Base-by-base conservation (phyloP, 2,888 invertebrate genomes). In the Chironomus riparius region DNA sequence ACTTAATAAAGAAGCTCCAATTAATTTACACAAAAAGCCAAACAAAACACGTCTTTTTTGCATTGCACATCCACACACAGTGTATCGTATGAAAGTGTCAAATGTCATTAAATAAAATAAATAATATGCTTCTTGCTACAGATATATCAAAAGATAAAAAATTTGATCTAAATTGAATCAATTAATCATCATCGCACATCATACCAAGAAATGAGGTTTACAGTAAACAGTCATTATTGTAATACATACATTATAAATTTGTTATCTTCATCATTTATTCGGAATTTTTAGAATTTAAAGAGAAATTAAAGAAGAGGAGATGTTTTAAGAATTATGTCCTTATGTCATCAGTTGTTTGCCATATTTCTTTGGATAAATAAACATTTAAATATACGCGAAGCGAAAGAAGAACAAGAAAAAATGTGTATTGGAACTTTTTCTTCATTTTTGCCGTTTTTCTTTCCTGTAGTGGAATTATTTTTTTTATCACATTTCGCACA, bases 311-410 rank as follows among this genome's bases (percentile, higher is more conserved):
- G 28, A 28, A 6, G 28, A 38, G 38, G 38, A 38, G 10, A 4
- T 65, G 65, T 21, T 65, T n/a, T 48, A 13, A 48, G 21, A 48
- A 10, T 48, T 48, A 48, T 70, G 70, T 70, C 70, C 70, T 70
- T 70, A 70, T 70, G 48, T 70, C 70, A 48, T 70, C 70, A 15
- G 15, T 18, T 68, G 68, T 28, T 28, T 68, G 68, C 68, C 68
- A 68, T 68, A 68, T 28, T 68, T 28, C 68, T 68, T 24, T 68
- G 68, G 28, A 68, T 68, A 68, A 68, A 68, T 65, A 65, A 65
- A 24, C 65, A 65, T 65, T 65, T 65, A 24, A 65, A 13, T 10
- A 65, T 13, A 65, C 21, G 15, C 3, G 10, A 38, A 38, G 4
- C 10, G 10, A 10, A 38, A 38, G 1, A 10, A 10, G 2, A 15